Evolutionary conservation across 2,888 invertebrate genomes (phyloP).

Genomic region (Octonoba sinensis): DNA sequence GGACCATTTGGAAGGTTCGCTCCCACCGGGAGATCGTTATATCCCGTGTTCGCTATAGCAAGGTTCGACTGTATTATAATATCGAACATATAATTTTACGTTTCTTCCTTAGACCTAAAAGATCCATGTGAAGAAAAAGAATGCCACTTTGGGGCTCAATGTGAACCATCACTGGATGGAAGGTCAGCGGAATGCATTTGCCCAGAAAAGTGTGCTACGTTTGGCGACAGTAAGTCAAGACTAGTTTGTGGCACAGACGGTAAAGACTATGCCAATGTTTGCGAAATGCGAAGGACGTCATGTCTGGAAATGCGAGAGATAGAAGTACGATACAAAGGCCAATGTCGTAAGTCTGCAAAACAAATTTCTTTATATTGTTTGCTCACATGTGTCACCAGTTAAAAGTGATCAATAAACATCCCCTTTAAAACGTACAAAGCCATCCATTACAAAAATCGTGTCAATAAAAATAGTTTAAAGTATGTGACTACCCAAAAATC

Average conservation of each 20-base stretch:
- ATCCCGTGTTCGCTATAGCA: too few relatives aligned
- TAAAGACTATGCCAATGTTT: constrained; percentile 72
- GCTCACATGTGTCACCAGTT: too few relatives aligned
- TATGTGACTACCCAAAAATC: too few relatives aligned
- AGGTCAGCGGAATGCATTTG: constrained; percentile 83
- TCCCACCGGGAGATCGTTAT: too few relatives aligned
- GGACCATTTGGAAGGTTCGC: too few relatives aligned
- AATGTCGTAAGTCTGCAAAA: constrained; percentile 72
- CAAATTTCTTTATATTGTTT: not conserved
- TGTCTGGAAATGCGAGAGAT: constrained; percentile 72
- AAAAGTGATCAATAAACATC: too few relatives aligned
- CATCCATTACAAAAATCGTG: too few relatives aligned
- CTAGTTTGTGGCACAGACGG: constrained; percentile 81
- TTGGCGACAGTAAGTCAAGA: constrained; percentile 84
- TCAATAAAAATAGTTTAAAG: too few relatives aligned
- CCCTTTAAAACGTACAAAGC: too few relatives aligned
- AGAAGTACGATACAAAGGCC: constrained; percentile 72
- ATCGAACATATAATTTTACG: not conserved
- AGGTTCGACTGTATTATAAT: too few relatives aligned
- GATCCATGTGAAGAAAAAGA: constrained; percentile 81
- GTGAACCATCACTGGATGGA: constrained; percentile 78
- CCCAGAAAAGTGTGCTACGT: constrained; percentile 82
- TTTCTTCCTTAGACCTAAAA: constrained; percentile 75
- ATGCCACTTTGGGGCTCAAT: constrained; percentile 81
- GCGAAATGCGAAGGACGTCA: constrained; percentile 71